phyloP scores from a whole-genome alignment of 2,888 invertebrate species.

The Strigamia transsilvanica region DNA sequence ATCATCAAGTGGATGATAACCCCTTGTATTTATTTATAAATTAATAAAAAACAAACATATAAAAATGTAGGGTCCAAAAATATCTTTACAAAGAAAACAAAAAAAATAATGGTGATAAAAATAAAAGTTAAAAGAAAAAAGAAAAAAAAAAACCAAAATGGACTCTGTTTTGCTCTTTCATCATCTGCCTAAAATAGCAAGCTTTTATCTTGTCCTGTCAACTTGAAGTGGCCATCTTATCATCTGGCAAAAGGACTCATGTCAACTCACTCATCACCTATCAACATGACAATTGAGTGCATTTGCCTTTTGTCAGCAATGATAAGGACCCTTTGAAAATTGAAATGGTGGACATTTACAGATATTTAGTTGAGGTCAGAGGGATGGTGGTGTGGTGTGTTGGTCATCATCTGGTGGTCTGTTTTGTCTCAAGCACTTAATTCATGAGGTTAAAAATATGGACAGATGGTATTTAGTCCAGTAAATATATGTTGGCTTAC shows the following conservation, averaged over 20 bases:
- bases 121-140: not conserved
- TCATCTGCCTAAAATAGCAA: slow-evolving; percentile 19
- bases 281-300: slow-evolving; percentile 43
- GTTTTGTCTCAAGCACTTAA: slow-evolving; percentile 26
- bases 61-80: not conserved
- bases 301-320: slow-evolving; percentile 22
- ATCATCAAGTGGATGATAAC: slow-evolving; percentile 39
- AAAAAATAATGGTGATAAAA: slow-evolving; percentile 11
- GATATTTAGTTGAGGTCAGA: not conserved
- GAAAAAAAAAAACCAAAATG: slow-evolving; percentile 22
- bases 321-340: slow-evolving; percentile 16
- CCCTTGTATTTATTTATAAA: not conserved
- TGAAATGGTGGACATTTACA: slow-evolving; percentile 17
- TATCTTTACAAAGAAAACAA: not conserved
- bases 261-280: slow-evolving; percentile 43
- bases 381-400: not conserved
- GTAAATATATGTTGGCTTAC: too few relatives aligned
- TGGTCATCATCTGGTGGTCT: slow-evolving; percentile 11
- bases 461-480: not conserved
- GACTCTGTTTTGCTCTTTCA: slow-evolving; percentile 30
- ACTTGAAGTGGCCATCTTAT: slow-evolving; percentile 38
- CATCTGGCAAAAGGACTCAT: slow-evolving; percentile 34
- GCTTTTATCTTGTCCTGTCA: slow-evolving; percentile 37
- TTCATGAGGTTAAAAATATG: not conserved
- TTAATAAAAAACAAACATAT: not conserved